A percentile compares a stretch with the other conserved stretches of the same genome.
These are phyloP conservation scores for Petroica traversi DNA, from an alignment of 2,113 vertebrate genomes.

Conservation along the genomic window DNA sequence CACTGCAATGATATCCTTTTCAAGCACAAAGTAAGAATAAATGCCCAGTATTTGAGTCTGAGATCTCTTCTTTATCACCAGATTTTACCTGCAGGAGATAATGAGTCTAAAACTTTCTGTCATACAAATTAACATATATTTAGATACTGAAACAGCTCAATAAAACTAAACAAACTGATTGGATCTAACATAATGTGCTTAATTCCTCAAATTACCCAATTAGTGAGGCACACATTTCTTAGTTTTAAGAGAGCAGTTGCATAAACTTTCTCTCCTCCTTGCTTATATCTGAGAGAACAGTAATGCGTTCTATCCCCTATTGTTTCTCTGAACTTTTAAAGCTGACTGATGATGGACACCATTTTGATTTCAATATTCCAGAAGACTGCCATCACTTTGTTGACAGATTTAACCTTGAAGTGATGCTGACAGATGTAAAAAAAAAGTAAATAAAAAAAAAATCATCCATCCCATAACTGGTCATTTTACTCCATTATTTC, in stretches of 20 bases:
- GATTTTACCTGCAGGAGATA: neutral
- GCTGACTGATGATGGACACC: neutral
- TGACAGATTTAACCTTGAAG: neutral
- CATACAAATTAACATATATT: neutral
- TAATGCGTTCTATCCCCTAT: rapidly evolving
- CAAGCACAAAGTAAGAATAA: neutral
- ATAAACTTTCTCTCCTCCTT: neutral
- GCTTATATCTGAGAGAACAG: neutral
- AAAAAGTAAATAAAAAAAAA: neutral
- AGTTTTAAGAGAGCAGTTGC: neutral
- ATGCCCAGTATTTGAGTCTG: neutral
- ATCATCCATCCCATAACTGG: neutral
- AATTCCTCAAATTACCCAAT: neutral
- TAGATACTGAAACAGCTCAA: neutral
- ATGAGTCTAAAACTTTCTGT: neutral
- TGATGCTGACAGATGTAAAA: neutral
- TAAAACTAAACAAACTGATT: neutral
- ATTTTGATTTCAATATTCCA: neutral
- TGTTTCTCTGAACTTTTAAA: neutral
- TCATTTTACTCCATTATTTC: neutral
- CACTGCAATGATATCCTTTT: neutral
- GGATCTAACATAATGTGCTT: neutral
- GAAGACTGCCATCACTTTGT: neutral
- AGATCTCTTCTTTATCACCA: neutral
- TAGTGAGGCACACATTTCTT: neutral